Percentiles rank a stretch among this genome's conserved stretches.
These are phyloP conservation scores for Heteromurus nitidus DNA, from an alignment of 2,888 invertebrate species.

Conservation along the genomic window DNA sequence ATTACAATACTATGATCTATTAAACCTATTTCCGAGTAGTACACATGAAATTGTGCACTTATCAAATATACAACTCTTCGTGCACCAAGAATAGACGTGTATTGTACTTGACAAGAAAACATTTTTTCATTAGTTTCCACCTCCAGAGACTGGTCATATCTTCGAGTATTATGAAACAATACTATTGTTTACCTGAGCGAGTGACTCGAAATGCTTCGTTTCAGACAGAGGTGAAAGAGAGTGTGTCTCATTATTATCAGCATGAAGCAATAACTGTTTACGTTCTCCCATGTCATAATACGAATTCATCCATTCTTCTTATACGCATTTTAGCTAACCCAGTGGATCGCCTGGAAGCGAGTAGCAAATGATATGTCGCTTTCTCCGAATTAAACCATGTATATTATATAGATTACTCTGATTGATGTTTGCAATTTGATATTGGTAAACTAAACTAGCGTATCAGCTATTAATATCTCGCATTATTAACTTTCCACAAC, in stretches of 20 bases:
- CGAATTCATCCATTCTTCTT: too few species aligned
- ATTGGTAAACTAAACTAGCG: too few species aligned
- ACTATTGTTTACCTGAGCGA: not conserved
- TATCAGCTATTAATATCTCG: too few species aligned
- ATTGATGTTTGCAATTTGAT: too few species aligned
- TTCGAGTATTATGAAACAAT: not conserved
- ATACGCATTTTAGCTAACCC: too few species aligned
- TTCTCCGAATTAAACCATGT: too few species aligned
- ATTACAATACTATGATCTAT: conserved; percentile 8
- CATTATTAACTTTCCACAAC: too few species aligned
- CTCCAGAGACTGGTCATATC: not conserved
- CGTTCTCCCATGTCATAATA: not conserved
- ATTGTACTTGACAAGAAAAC: not conserved
- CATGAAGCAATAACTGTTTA: not conserved
- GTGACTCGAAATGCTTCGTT: not conserved
- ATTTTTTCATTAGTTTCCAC: not conserved
- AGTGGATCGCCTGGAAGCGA: too few species aligned
- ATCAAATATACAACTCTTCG: not conserved
- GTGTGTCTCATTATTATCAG: not conserved
- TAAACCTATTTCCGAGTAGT: not conserved
- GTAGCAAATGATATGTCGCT: too few species aligned
- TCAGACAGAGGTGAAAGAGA: not conserved
- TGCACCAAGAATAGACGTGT: not conserved
- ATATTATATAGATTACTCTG: too few species aligned
- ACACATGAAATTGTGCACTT: not conserved